Base-by-base conservation (phyloP, 2,888 invertebrate species). In the Acheta domesticus region DNA sequence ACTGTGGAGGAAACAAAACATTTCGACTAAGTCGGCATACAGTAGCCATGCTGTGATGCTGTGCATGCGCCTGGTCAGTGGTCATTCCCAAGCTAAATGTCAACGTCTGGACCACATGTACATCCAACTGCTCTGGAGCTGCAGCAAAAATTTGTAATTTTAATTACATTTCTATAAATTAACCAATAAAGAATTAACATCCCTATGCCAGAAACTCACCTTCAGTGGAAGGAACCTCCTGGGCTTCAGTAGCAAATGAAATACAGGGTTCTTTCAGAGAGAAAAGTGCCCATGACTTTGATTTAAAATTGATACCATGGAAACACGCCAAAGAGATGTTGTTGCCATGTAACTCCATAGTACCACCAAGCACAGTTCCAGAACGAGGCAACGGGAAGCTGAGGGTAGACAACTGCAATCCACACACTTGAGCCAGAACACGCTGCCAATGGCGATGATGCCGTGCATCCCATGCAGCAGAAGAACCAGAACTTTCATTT, bases 401-500 rank as follows among this genome's bases (percentile, higher is more conserved):
- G 85, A 93, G 89, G 48, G 93, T 93, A 80, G 93, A 92, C 80
- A 97, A 91, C 83, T 94, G 92, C 84, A 96, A 88, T 1, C 94
- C 95, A 74, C 94, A 93, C 8, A 96, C 94, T 83, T 93, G 92
- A 2, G 91, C 90, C 83, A 98, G 88, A 73, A 96, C 96, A 82
- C 92, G 91, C 87, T 98, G 98, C 98, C 98, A 98, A 87, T 98
- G 98, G 0, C 97, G 91, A 88, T 97, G 96, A 87, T 96, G 96
- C 1, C 93, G 89, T 11, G 92, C 91, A 86, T 93, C 93, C 16
- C 89, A 88, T 8, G 36, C 36, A 76, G 88, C 87, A 62, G 87
- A 86, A 74, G 86, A 81, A 21, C 73, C 77, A n/a, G 50, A 16
- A 14, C 16, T 19, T 14, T 62, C 62, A 62, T 62, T 62, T n/a